Evolutionary conservation across 1,140 invertebrate species (phyloP).

Genomic region (Paramacrobiotus metropolitanus): DNA sequence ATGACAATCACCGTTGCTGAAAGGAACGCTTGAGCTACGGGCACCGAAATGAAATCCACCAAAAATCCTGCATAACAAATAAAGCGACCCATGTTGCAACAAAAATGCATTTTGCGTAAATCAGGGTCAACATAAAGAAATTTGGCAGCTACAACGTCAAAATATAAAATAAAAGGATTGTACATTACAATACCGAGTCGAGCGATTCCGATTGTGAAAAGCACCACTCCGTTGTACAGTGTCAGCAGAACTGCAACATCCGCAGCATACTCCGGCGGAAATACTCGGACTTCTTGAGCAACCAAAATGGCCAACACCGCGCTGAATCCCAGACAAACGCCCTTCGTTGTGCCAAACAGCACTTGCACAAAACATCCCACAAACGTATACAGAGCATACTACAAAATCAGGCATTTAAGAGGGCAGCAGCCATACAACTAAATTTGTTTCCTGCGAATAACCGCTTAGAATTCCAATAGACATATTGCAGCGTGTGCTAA

Average conservation of each 20-base stretch:
- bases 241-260: not conserved
- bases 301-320: constrained; percentile 24
- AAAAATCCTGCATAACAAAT: constrained; percentile 44
- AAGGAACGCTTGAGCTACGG: constrained; percentile 63
- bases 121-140: no score
- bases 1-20: constrained; percentile 77
- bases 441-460: no score
- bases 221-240: constrained; percentile 8
- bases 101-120: no score
- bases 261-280: not conserved
- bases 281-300: not conserved
- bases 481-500: no score
- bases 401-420: no score
- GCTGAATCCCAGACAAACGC: constrained; percentile 25
- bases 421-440: no score
- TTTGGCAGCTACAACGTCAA: no score
- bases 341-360: constrained; percentile 24
- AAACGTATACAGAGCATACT: constrained; percentile 27
- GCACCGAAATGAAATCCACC: constrained; percentile 76
- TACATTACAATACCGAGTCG: not conserved
- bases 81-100: no score
- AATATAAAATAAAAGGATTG: no score
- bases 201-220: not conserved
- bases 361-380: constrained; percentile 25
- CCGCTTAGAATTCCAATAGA: no score